Conservation (phyloP, 1,140 invertebrate species). For the Apocrypta bakeri region DNA sequence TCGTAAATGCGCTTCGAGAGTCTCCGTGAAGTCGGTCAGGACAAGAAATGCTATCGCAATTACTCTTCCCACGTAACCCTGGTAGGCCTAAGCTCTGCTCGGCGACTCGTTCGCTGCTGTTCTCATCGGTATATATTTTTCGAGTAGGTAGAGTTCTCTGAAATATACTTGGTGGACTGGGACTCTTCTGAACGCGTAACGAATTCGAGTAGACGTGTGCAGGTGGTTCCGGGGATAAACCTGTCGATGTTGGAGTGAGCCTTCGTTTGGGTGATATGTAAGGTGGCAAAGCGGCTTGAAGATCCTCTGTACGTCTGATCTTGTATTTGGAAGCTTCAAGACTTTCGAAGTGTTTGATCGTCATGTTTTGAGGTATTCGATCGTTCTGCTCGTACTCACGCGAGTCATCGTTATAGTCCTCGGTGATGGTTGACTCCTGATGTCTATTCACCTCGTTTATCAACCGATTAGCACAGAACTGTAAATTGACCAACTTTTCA, state of each 20-base stretch:
- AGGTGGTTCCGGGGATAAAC: slow-evolving; percentile 64
- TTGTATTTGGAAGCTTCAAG: slow-evolving; percentile 53
- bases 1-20: slow-evolving; percentile 84
- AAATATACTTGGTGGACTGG: slow-evolving; percentile 62
- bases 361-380: slow-evolving; percentile 63
- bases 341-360: slow-evolving; percentile 64
- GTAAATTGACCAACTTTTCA: slow-evolving; percentile 76
- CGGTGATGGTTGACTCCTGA: not conserved
- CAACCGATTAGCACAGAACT: slow-evolving; percentile 64
- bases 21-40: slow-evolving; percentile 59
- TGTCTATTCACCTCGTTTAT: slow-evolving; percentile 42
- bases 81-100: slow-evolving; percentile 32
- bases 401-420: slow-evolving; percentile 43
- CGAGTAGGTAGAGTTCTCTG: slow-evolving; percentile 41
- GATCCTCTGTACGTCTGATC: slow-evolving; percentile 57
- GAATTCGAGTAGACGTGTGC: slow-evolving; percentile 58
- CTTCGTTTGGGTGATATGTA: slow-evolving; percentile 64
- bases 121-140: slow-evolving; percentile 50
- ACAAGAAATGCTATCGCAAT: slow-evolving; percentile 61
- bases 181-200: slow-evolving; percentile 60
- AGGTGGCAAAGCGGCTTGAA: slow-evolving; percentile 57
- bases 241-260: slow-evolving; percentile 68
- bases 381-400: slow-evolving; percentile 52
- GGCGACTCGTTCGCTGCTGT: slow-evolving; percentile 47
- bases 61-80: slow-evolving; percentile 56